A percentile compares a stretch with the other conserved stretches of the same genome.
phyloP scores from a whole-genome alignment of 2,888 invertebrate genomes.

The Graphium colonna region DNA sequence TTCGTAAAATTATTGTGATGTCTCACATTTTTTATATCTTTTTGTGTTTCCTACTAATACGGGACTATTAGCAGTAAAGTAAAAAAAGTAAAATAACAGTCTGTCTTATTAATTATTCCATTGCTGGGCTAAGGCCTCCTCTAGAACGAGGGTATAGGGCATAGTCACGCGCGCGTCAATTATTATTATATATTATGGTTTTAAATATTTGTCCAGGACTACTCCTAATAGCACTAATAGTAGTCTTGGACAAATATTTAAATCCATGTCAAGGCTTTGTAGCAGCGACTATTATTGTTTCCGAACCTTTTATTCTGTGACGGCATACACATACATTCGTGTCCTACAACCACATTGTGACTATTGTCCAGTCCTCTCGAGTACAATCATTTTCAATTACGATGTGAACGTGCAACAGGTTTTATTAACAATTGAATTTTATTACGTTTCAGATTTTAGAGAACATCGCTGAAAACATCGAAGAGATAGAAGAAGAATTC shows the following conservation, averaged over 20 bases:
- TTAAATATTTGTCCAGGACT: no score
- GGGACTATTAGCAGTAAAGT: no score
- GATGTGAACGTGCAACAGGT: neutral
- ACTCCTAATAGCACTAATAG: no score
- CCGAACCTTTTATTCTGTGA: slow-evolving; percentile 42
- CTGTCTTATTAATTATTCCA: no score
- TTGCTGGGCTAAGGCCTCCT: no score
- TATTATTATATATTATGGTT: no score
- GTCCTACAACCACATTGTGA: neutral
- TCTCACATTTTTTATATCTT: neutral
- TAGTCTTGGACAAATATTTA: slow-evolving; percentile 48
- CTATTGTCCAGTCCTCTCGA: slow-evolving; percentile 13
- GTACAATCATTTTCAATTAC: slow-evolving; percentile 3
- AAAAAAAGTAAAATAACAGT: no score
- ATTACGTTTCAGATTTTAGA: slow-evolving; percentile 80
- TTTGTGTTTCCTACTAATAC: no score
- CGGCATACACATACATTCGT: slow-evolving; percentile 27
- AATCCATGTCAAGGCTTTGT: slow-evolving; percentile 61
- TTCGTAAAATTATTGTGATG: neutral
- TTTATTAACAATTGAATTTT: neutral
- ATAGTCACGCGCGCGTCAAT: no score
- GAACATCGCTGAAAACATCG: slow-evolving; percentile 88
- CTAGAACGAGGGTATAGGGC: no score
- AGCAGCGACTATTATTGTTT: slow-evolving; percentile 53
- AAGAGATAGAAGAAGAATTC: slow-evolving; percentile 91